These are phyloP conservation scores for Bombyx mandarina DNA, from an alignment of 1,140 invertebrate genomes.

Conservation along the genomic window DNA sequence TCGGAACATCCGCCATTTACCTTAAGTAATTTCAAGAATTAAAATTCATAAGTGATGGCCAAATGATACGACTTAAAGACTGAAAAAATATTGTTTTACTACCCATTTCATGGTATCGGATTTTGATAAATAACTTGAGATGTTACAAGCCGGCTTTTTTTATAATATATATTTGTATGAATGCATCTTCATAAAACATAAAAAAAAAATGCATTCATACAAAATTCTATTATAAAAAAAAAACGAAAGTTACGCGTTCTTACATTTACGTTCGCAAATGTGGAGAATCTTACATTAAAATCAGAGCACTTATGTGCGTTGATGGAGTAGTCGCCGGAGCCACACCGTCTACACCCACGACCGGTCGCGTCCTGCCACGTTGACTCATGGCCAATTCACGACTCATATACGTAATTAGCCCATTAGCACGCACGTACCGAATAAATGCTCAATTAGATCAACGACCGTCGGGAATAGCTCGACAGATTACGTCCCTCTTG, in stretches of 20 bases:
- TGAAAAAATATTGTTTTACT: too few relatives aligned
- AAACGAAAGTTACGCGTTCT: not conserved
- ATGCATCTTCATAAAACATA: too few relatives aligned
- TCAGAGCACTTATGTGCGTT: not conserved
- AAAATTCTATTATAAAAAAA: too few relatives aligned
- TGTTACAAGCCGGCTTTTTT: not conserved
- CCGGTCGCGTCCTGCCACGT: slow-evolving; percentile 43
- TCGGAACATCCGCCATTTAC: not conserved
- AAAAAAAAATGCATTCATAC: too few relatives aligned
- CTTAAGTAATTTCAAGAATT: not conserved
- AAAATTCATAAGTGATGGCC: too few relatives aligned
- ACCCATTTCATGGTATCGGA: too few relatives aligned
- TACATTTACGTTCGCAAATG: not conserved
- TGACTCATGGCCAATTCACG: slow-evolving; percentile 61
- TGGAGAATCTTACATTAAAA: not conserved
- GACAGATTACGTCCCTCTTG: slow-evolving; percentile 49
- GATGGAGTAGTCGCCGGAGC: slow-evolving; percentile 27
- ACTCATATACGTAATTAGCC: slow-evolving; percentile 60
- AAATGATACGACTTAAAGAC: too few relatives aligned
- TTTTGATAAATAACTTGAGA: too few relatives aligned
- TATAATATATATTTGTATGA: too few relatives aligned
- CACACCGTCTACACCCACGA: slow-evolving; percentile 66
- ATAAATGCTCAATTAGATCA: slow-evolving; percentile 69
- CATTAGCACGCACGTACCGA: slow-evolving; percentile 64
- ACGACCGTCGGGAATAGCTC: slow-evolving; percentile 57